Base-by-base conservation (phyloP, 2,113 vertebrate species). In the Xiphorhynchus elegans region DNA sequence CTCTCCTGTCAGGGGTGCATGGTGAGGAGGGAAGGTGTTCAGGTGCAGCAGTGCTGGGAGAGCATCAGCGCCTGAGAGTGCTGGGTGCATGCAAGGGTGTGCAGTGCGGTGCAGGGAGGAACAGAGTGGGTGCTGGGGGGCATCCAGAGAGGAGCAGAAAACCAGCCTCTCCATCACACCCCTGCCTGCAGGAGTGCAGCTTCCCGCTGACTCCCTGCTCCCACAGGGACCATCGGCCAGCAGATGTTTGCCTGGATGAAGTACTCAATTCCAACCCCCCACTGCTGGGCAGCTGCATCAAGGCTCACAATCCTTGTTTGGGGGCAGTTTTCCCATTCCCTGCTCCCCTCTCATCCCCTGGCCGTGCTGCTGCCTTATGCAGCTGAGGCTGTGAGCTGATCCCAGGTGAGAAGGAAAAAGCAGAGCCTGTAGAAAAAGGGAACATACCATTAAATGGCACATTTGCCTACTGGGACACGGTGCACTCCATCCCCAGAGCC, bases 211-310 rank as follows among this genome's bases (percentile, higher is more conserved):
- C 82, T 93, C 79, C 62, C 29, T 7, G 64, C 86, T 97, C 93
- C 91, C 93, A 2, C 4, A 67, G 95, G 94, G 89, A 60, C 64
- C 64, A 55, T 95, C 70, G 13, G 88, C 92, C 90, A 6, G 64
- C 90, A 87, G 59, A 96, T 96, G 93, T 97, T 97, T 47, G 91
- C 84, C 93, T 83, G 94, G 56, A 93, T 15, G 14, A 64, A 95
- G 90, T 15, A 20, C 87, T 73, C 58, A 26, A 76, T 74, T 31
- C 91, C 91, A 89, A 29, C 62, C 11, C n/a, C 3, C 53, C 10
- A 1, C 10, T 14, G 76, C 89, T 44, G 6, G 26, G 11, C 10
- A 24, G 19, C 9, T 1, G 1, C 24, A 44, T 20, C 77, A 75
- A 68, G 52, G 56, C 49, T 53, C 58, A 14, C 53, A 49, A 33